Conservation (phyloP, 2,113 vertebrate genomes). For the Paedocypris sp. region DNA sequence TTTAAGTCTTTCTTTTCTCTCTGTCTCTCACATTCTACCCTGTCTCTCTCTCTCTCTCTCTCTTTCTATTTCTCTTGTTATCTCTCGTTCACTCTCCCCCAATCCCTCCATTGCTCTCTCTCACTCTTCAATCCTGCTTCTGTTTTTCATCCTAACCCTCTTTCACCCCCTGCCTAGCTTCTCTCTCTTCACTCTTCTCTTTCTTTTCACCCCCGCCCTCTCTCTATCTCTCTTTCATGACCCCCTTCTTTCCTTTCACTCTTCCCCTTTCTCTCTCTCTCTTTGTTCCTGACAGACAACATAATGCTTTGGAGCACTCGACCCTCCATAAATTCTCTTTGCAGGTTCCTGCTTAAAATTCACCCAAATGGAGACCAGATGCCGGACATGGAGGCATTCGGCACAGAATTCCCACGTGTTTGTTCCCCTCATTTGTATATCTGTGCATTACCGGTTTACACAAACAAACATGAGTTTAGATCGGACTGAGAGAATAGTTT, state of each 20-base stretch:
- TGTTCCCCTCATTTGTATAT: conserved; percentile 3
- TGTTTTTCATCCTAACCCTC: too few relatives aligned
- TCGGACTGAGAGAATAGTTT: not conserved
- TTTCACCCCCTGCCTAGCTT: too few relatives aligned
- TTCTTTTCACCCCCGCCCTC: not conserved
- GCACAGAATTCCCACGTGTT: not conserved
- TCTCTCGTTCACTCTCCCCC: too few relatives aligned
- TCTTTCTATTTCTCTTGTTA: too few relatives aligned
- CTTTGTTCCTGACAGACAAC: not conserved
- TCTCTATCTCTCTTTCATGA: not conserved
- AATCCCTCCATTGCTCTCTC: too few relatives aligned
- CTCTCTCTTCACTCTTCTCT: too few relatives aligned
- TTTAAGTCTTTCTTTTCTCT: too few relatives aligned
- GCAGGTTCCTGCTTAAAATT: not conserved
- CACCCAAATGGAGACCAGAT: conserved; percentile 13
- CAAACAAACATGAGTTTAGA: not conserved
- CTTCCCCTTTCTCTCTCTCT: not conserved
- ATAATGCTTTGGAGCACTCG: not conserved
- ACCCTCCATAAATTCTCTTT: not conserved
- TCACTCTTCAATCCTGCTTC: too few relatives aligned
- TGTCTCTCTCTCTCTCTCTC: too few relatives aligned
- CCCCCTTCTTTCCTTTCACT: not conserved
- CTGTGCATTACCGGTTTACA: conserved; percentile 4
- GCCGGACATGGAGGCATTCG: not conserved
- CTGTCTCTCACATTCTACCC: too few relatives aligned